Evolutionary conservation across 2,113 vertebrate genomes (phyloP).

Genomic region (Otolemur garnettii): DNA sequence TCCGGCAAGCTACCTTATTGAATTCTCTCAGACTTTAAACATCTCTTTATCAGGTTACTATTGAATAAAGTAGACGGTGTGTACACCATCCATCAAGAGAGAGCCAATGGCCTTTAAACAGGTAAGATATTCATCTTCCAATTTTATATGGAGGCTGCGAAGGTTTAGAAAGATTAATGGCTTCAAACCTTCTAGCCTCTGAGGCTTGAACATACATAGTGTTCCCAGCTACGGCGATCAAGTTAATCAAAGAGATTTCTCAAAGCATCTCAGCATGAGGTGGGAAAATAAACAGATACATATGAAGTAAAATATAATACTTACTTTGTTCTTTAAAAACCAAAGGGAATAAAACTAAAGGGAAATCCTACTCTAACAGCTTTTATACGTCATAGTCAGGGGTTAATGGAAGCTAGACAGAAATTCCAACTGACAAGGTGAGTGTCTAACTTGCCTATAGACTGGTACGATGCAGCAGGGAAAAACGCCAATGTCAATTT

Average conservation of each 20-base stretch:
- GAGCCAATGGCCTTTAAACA: slow-evolving; percentile 49
- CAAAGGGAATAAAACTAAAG: neutral
- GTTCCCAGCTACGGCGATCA: neutral
- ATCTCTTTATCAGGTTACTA: slow-evolving; percentile 62
- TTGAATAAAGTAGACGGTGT: slow-evolving; percentile 11
- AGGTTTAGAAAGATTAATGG: slow-evolving; percentile 50
- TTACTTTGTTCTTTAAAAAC: neutral
- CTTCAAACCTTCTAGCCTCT: neutral
- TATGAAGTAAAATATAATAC: neutral
- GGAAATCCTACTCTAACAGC: neutral
- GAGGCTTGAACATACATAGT: neutral
- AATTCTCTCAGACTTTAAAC: slow-evolving; percentile 53
- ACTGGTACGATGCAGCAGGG: neutral
- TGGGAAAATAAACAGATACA: neutral
- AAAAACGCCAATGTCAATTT: neutral
- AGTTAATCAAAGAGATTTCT: slow-evolving; percentile 44
- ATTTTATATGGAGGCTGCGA: slow-evolving; percentile 2
- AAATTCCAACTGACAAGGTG: neutral
- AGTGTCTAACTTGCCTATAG: neutral
- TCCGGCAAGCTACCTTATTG: slow-evolving; percentile 44
- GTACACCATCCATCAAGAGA: slow-evolving; percentile 27
- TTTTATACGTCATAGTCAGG: neutral
- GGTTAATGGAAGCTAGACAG: neutral
- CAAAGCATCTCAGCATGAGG: neutral
- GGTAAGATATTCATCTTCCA: slow-evolving; percentile 51